Base-by-base conservation (phyloP, 2,113 vertebrate genomes). In the Shinisaurus crocodilurus region DNA sequence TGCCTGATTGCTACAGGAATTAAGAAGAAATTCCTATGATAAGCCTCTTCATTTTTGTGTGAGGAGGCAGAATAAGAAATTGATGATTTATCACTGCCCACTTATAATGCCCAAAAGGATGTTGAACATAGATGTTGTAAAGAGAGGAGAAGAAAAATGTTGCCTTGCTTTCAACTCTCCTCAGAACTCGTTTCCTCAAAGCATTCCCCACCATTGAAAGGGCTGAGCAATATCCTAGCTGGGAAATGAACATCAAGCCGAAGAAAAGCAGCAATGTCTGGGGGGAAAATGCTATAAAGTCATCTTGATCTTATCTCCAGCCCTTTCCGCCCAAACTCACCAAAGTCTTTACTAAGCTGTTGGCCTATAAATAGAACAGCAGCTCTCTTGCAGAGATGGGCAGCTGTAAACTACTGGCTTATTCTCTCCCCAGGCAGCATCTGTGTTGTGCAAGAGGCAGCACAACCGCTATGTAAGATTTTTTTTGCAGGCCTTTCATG, bases 311-410 rank as follows among this genome's bases (percentile, higher is more conserved):
- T 96, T 95, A 96, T 96, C 96, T 95, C 65, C 34, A 89, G 92
- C 94, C 85, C 90, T 97, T 97, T 97, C 97, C 94, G 94, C 96
- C 94, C 93, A 95, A 97, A 97, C 96, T 95, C 96, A 96, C 95
- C 92, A 91, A 94, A 91, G 92, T 92, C 93, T 95, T 92, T 95
- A 90, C 95, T 95, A 96, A 96, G 95, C 94, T 72, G 82, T 6
- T 88, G 84, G 92, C 50, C 97, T 98, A 97, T 97, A 97, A 97
- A 97, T 97, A 97, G 96, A 92, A 69, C 0, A 3, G 87, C 95
- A 9, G 92, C 93, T 95, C 93, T 95, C 45, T 45, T 95, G 92
- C 83, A 15, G 95, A 87, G 92, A 93, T 93, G 95, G 96, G 95
- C 95, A 95, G 95, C 92, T 86, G 90, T 37, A 92, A 96, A 93